Base-by-base conservation (phyloP, 1,140 invertebrate species). In the Cotesia glomerata region DNA sequence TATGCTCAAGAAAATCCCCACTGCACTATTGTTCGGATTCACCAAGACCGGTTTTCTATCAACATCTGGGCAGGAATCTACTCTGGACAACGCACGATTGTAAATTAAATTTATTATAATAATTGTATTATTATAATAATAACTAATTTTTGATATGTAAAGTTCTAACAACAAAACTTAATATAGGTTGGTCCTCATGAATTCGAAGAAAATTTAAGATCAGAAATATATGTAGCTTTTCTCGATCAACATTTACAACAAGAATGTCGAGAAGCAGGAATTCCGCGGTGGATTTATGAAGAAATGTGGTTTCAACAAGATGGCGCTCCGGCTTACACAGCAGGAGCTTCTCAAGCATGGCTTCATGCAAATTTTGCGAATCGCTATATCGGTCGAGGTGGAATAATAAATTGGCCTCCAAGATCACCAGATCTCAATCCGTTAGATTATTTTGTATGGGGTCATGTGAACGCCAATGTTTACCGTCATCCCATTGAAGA, bases 1-100 rank as follows among this genome's bases (percentile, higher is more conserved):
- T 87, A 82, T 79, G 76, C 79, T 26, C 69, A 75, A 32, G 80
- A 80, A 75, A 87, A 87, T 77, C 82, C 82, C 39, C 76, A 84
- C 77, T 73, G 71, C 45, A 81, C 81, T 32, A 26, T 78, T 65
- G 66, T 80, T 74, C 73, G 69, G 36, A 54, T 73, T 71, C 80
- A 79, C 51, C 82, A 87, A 76, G 64, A 84, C 54, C 78, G 56
- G 4, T 87, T 85, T 68, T 77, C 78, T 62, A 62, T 81, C 3
- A 84, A 84, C 74, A 71, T 84, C 52, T 84, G 78, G 81, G 79
- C 78, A 51, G 81, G 81, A 34, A 83, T 86, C 35, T 7, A 36
- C 35, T 36, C 7, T 36, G 35, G 35, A 3, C 35, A 36, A 36
- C 35, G 35, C 35, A 36, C 35, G 3, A 36, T 32, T 71, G 83